phyloP scores from a whole-genome alignment of 2,888 invertebrate genomes.

The Spodoptera picta region DNA sequence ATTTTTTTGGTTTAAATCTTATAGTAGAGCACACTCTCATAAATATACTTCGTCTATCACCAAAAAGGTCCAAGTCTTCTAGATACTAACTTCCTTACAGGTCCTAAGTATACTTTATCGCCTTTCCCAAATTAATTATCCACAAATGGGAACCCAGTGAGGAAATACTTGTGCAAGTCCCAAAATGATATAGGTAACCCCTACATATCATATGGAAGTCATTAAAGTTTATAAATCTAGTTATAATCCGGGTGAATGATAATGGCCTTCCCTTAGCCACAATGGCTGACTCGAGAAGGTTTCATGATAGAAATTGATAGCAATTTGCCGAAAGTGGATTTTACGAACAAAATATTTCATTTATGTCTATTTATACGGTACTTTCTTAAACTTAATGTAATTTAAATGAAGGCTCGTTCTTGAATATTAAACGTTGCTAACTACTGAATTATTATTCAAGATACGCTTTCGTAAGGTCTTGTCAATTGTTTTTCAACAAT shows the following conservation, averaged over 20 bases:
- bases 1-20: no score
- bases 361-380: conserved; percentile 6
- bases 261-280: conserved; percentile 45
- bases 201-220: conserved; percentile 31
- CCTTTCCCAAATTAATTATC: background rate
- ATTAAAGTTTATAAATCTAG: conserved; percentile 53
- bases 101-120: background rate
- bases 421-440: background rate
- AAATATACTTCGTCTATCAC: no score
- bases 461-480: no score
- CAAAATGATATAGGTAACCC: conserved; percentile 15
- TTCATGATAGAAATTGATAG: conserved; percentile 43
- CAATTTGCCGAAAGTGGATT: conserved; percentile 45
- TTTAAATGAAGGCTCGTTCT: conserved; percentile 2
- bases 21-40: no score
- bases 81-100: background rate
- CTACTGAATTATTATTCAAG: background rate
- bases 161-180: conserved; percentile 4
- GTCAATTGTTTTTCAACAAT: no score
- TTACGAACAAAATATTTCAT: conserved; percentile 33
- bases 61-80: background rate
- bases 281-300: conserved; percentile 38
- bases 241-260: conserved; percentile 52
- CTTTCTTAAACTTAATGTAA: background rate
- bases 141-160: background rate